A percentile compares a stretch with the other conserved stretches of the same genome.
These are phyloP conservation scores for Oryzias melastigma DNA, from an alignment of 2,113 vertebrate species.

Conservation along the genomic window DNA sequence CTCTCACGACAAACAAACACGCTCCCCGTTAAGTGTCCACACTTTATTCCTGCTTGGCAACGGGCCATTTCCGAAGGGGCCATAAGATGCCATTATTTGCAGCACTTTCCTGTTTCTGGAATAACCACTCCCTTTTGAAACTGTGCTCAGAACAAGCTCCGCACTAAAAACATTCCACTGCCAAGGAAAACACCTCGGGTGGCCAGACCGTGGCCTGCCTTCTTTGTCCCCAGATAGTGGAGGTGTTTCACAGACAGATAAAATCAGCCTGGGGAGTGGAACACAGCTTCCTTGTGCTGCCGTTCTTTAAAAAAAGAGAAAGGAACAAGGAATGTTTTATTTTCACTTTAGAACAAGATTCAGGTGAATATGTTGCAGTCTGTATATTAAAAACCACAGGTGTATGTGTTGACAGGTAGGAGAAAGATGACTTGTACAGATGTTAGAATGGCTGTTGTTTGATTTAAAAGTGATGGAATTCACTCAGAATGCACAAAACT, in stretches of 20 bases:
- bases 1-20: constrained; percentile 37
- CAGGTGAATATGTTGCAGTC: constrained; percentile 18
- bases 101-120: constrained; percentile 80
- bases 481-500: constrained; percentile 34
- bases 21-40: constrained; percentile 27
- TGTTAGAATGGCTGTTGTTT: constrained; percentile 28
- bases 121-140: constrained; percentile 74
- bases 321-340: neutral
- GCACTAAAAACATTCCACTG: constrained; percentile 66
- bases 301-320: neutral
- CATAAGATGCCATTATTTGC: constrained; percentile 73
- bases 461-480: constrained; percentile 16
- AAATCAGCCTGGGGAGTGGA: constrained; percentile 57
- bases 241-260: constrained; percentile 62
- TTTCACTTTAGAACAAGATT: constrained; percentile 31
- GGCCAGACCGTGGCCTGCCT: constrained; percentile 63
- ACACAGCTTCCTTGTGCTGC: constrained; percentile 20
- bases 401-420: constrained; percentile 15
- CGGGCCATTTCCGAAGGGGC: constrained; percentile 42
- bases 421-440: constrained; percentile 41
- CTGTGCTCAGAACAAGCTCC: constrained; percentile 50
- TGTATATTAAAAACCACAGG: constrained; percentile 3
- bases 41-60: constrained; percentile 47
- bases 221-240: constrained; percentile 52
- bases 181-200: constrained; percentile 82